Conservation (phyloP, 2,888 invertebrate genomes). For the Formica aserva region DNA sequence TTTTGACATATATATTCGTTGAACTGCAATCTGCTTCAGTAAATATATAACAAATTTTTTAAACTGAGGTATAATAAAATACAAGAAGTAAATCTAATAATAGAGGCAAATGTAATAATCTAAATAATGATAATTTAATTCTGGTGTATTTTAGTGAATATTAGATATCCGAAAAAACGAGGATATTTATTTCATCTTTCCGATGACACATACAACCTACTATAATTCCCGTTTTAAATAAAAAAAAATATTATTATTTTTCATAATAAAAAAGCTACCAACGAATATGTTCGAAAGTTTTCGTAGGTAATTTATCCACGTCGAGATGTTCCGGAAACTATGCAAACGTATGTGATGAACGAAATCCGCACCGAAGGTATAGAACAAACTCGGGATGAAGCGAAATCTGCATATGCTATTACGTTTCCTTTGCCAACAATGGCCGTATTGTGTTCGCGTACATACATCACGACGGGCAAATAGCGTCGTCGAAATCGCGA, state of each 20-base stretch:
- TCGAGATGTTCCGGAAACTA: conserved; percentile 24
- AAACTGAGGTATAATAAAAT: not conserved
- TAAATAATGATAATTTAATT: not conserved
- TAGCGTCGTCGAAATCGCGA: conserved; percentile 66
- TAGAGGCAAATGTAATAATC: not conserved
- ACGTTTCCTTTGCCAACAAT: conserved; percentile 51
- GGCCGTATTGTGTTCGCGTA: conserved; percentile 36
- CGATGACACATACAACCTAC: not conserved
- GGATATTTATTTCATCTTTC: not conserved
- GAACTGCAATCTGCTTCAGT: not conserved
- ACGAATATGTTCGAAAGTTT: not conserved
- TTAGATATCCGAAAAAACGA: not conserved
- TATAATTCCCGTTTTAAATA: not conserved
- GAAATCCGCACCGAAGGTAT: conserved; percentile 29
- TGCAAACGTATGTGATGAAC: conserved; percentile 38
- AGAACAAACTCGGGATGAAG: conserved; percentile 10
- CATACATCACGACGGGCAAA: conserved; percentile 43
- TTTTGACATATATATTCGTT: not conserved
- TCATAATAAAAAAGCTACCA: not conserved
- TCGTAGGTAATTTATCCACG: conserved; percentile 26
- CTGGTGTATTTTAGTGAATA: not conserved
- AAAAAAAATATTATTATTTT: conserved; percentile 28
- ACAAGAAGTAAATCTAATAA: not conserved
- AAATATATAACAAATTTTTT: not conserved
- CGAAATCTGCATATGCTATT: conserved; percentile 40